Percentiles rank a stretch among this genome's conserved stretches.
phyloP scores from a whole-genome alignment of 1,140 invertebrate genomes.

The Calliopsis andreniformis region DNA sequence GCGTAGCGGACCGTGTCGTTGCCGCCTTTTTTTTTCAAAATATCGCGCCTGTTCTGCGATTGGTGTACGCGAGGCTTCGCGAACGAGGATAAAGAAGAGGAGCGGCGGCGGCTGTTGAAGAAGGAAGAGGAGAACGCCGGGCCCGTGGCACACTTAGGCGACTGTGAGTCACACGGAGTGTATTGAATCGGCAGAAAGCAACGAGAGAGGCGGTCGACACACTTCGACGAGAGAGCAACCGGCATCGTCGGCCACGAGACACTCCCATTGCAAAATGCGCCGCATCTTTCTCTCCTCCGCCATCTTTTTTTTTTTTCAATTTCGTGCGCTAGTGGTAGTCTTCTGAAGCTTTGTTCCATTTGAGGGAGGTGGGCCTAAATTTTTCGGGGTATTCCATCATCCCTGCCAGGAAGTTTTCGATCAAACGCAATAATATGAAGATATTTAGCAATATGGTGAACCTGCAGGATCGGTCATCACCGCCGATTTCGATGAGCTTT shows the following conservation, averaged over 20 bases:
- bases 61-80: neutral
- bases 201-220: constrained; percentile 43
- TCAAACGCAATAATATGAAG: too few relatives aligned
- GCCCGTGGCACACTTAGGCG: constrained; percentile 43
- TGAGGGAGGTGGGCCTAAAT: too few relatives aligned
- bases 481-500: too few relatives aligned
- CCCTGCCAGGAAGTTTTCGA: too few relatives aligned
- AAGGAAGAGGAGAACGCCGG: constrained; percentile 24
- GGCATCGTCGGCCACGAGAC: constrained; percentile 31
- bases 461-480: too few relatives aligned
- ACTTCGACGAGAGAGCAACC: constrained; percentile 46
- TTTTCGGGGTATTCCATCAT: too few relatives aligned
- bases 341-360: too few relatives aligned
- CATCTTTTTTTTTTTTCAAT: constrained; percentile 20
- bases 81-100: constrained; percentile 47
- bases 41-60: constrained; percentile 27
- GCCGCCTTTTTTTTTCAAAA: constrained; percentile 23
- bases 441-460: too few relatives aligned
- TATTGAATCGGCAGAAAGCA: constrained; percentile 42
- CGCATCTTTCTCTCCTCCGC: constrained; percentile 11
- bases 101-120: neutral
- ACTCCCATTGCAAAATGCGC: constrained; percentile 47
- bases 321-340: constrained; percentile 41
- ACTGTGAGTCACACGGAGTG: constrained; percentile 41
- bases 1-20: constrained; percentile 36